Base-by-base conservation (phyloP, 2,888 invertebrate genomes). In the Megastigmus dorsalis region DNA sequence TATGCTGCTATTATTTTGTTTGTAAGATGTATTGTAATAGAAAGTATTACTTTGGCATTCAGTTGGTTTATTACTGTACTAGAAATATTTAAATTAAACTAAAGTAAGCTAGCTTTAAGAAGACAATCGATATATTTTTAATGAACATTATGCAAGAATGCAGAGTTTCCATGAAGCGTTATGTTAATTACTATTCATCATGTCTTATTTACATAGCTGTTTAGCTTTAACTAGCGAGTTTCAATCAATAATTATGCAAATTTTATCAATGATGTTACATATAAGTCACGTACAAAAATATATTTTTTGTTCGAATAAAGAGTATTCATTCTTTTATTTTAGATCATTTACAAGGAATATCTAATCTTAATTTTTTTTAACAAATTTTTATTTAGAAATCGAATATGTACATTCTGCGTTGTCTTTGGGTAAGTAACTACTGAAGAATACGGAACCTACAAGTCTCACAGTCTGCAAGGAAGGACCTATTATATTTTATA, bases 101-200 rank as follows among this genome's bases (percentile, higher is more conserved):
- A 48, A 48, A 48, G 20, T 62, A 50, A 65, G 38, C 26, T 65
- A 50, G 63, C 36, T 63, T 50, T 63, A 63, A 63, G 38, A 52
- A 52, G 50, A 65, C 50, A 65, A 52, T 65, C 38, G 48, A 62
- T 23, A 65, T 65, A 65, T 54, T 54, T 65, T 65, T 65, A 63
- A 20, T n/a, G 30, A 18, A 18, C 10, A 26, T 38, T 38, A 26
- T 26, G 50, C 36, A 38, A 15, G 10, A 65, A n/a, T n/a, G 52
- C 26, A 38, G 10, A 38, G n/a, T 45, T 30, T 45, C 28, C 30
- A 30, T 30, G 20, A 48, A 23, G n/a, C 10, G 10, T 60, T 60
- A n/a, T 36, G 26, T 52, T 33, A n/a, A n/a, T n/a, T 26, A 55
- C 18, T 33, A 30, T 41, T 48, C 18, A 55, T 43, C 10, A 20